phyloP scores from a whole-genome alignment of 2,888 invertebrate species.

The Cloeon dipterum region DNA sequence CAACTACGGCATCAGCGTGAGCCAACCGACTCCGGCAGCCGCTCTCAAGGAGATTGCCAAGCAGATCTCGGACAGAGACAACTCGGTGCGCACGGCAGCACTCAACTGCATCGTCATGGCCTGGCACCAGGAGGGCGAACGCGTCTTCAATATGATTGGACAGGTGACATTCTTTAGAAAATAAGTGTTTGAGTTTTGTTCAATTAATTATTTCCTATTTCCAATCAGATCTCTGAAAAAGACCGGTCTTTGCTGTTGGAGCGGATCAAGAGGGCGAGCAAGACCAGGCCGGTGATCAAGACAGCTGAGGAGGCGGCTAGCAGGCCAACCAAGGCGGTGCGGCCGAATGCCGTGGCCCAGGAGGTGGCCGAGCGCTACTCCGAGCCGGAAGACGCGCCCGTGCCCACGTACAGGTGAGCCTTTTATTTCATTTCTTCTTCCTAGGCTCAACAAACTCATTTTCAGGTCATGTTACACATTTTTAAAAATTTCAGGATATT shows the following conservation, averaged over 20 bases:
- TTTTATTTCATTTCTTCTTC: too few relatives aligned
- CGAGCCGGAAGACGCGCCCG: slow-evolving; percentile 10
- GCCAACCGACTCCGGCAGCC: slow-evolving; percentile 53
- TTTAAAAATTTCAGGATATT: too few relatives aligned
- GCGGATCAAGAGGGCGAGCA: slow-evolving; percentile 75
- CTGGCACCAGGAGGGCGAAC: slow-evolving; percentile 76
- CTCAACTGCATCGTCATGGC: slow-evolving; percentile 82
- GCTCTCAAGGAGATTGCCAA: slow-evolving; percentile 78
- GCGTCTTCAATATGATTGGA: slow-evolving; percentile 75
- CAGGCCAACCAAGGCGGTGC: slow-evolving; percentile 10
- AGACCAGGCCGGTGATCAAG: slow-evolving; percentile 18
- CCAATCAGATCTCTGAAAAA: slow-evolving; percentile 83
- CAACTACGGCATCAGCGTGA: slow-evolving; percentile 59
- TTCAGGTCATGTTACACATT: too few relatives aligned
- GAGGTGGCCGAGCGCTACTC: slow-evolving; percentile 1
- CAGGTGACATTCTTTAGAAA: slow-evolving; percentile 31
- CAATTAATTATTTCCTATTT: slow-evolving; percentile 6
- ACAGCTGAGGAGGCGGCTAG: slow-evolving; percentile 19
- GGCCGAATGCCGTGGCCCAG: not conserved
- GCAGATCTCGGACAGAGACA: slow-evolving; percentile 90
- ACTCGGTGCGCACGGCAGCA: slow-evolving; percentile 85
- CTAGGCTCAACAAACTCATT: too few relatives aligned
- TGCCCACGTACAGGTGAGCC: not conserved
- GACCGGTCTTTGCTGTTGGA: slow-evolving; percentile 87
- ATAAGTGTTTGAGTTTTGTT: not conserved